Base-by-base conservation (phyloP, 2,113 vertebrate species). In the Globicephala melas region DNA sequence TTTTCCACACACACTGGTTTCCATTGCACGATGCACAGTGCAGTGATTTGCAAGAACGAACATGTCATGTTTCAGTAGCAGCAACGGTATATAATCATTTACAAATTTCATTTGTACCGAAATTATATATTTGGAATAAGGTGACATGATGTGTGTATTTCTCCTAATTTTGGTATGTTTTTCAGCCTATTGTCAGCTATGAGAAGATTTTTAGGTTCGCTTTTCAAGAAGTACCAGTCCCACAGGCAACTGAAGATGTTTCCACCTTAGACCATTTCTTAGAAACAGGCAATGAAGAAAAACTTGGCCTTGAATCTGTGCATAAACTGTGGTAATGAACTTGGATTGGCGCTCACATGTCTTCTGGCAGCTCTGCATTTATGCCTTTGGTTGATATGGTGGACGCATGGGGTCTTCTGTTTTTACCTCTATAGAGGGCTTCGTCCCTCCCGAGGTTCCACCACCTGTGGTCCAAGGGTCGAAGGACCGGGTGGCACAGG, bases 221-320 rank as follows among this genome's bases (percentile, higher is more conserved):
- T 74, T 99, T 99, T 98, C 98, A 98, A 89, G 98, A 98, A 86
- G 25, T 98, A 50, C 87, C 97, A 36, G 92, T 98, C 28, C 80
- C 90, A 13, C 97, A 97, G 63, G 96, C 88, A 36, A 60, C 67
- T n/a, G 98, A 98, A 60, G 97, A 74, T 20, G 12, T 98, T 79
- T 97, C 96, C 44, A 94, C 96, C 89, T 96, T 99, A 85, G 91
- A 97, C 65, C 90, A 92, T 95, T 65, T 98, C 53, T 91, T 98
- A 96, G 88, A 87, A 76, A 58, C 41, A 84, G 93, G 93, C 47
- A 67, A 74, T 28, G 98, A 98, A 94, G 98, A 97, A 13, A 12
- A 17, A 67, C 33, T 91, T 18, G 91, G 92, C 90, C 77, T 96
- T 26, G 97, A 97, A 55, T 11, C 97, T 93, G 60, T 0, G 58